Percentiles rank a stretch among this genome's conserved stretches.
Conservation (phyloP, 2,797 vertebrate species). For the Atherinosoma microstoma region DNA sequence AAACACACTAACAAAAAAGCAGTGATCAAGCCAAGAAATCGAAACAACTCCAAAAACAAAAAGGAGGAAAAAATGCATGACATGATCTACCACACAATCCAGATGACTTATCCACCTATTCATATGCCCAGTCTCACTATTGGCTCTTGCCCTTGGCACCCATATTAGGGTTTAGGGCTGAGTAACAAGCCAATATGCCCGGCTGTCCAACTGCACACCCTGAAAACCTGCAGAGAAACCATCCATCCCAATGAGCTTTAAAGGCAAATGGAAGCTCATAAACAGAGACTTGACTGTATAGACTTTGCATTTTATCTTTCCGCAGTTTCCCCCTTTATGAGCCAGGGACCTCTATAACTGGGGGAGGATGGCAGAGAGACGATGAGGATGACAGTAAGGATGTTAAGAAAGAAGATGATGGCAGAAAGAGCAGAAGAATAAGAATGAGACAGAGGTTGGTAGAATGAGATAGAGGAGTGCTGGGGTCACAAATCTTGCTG, state of each 20-base stretch:
- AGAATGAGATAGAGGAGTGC: slow-evolving; percentile 71
- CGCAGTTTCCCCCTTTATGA: slow-evolving; percentile 95
- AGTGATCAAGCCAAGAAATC: slow-evolving; percentile 1
- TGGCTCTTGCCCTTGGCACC: slow-evolving; percentile 63
- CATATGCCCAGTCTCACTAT: slow-evolving; percentile 54
- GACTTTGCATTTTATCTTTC: slow-evolving; percentile 98
- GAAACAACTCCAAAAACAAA: slow-evolving; percentile 37
- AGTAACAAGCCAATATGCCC: slow-evolving; percentile 73
- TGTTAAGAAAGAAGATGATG: slow-evolving; percentile 53
- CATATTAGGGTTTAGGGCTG: slow-evolving; percentile 63
- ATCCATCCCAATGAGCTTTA: slow-evolving; percentile 93
- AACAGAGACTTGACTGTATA: slow-evolving; percentile 96
- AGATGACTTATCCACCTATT: slow-evolving; percentile 60
- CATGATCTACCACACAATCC: slow-evolving; percentile 54
- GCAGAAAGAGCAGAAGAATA: slow-evolving; percentile 66
- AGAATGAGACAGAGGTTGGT: slow-evolving; percentile 72
- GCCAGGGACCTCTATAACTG: slow-evolving; percentile 88
- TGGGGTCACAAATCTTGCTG: slow-evolving; percentile 98
- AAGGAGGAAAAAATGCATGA: slow-evolving; percentile 45
- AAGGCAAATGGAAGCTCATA: slow-evolving; percentile 96
- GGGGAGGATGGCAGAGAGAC: slow-evolving; percentile 45
- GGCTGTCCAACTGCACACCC: slow-evolving; percentile 70
- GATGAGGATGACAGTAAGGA: slow-evolving; percentile 51
- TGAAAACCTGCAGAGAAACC: slow-evolving; percentile 83
- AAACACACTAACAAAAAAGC: slow-evolving; percentile 10